These are phyloP conservation scores for Pollicipes pollicipes DNA, from an alignment of 1,140 invertebrate genomes.

Conservation along the genomic window DNA sequence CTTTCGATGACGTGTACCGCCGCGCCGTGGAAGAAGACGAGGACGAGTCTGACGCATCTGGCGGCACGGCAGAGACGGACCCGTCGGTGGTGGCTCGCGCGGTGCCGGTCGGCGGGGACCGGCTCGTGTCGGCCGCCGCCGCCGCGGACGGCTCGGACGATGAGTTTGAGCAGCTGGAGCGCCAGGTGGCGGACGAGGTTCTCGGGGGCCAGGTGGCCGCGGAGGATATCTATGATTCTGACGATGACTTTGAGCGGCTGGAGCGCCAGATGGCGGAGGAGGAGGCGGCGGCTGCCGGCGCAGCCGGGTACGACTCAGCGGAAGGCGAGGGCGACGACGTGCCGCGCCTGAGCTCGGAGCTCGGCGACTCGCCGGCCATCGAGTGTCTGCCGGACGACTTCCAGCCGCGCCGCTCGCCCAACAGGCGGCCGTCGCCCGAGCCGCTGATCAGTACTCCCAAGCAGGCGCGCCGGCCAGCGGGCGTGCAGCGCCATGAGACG, in stretches of 20 bases:
- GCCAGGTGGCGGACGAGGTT: neutral
- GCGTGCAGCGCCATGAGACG: neutral
- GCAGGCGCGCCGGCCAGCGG: too few relatives aligned
- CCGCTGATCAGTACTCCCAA: neutral
- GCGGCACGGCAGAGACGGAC: neutral
- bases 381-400: neutral
- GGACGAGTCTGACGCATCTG: neutral
- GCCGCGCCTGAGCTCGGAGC: too few relatives aligned
- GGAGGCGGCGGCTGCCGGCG: neutral
- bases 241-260: neutral
- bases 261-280: neutral
- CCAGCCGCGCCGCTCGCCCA: neutral
- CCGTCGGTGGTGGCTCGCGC: neutral
- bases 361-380: neutral
- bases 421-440: neutral
- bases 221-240: neutral
- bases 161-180: neutral
- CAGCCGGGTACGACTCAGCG: too few relatives aligned
- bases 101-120: neutral
- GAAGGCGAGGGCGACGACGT: neutral
- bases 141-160: neutral
- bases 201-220: neutral
- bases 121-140: neutral
- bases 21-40: neutral
- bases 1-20: neutral